A percentile compares a stretch with the other conserved stretches of the same genome.
These are phyloP conservation scores for Drymodes brunneopygia DNA, from an alignment of 2,113 vertebrate genomes.

Conservation along the genomic window DNA sequence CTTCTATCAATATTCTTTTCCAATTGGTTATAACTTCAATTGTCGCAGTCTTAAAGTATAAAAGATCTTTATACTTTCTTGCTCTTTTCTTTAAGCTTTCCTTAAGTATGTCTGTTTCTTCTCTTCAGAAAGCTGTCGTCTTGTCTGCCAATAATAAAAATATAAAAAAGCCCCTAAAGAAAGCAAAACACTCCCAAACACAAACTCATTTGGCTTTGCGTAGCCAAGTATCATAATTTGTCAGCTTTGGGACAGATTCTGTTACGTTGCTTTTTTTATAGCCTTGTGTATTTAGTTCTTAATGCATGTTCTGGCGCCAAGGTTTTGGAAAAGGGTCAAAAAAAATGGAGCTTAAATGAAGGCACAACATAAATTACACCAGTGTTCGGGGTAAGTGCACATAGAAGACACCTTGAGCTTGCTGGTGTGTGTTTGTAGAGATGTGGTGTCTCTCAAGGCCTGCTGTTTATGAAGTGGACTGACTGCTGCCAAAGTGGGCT, in stretches of 20 bases:
- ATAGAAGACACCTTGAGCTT: background rate
- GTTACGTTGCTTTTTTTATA: background rate
- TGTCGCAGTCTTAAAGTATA: background rate
- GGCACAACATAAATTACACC: background rate
- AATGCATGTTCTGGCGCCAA: background rate
- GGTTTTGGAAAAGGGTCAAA: background rate
- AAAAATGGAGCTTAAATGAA: background rate
- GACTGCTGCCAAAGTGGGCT: background rate
- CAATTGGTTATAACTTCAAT: background rate
- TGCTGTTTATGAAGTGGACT: fast-evolving
- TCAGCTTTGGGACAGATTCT: background rate
- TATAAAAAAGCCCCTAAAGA: background rate
- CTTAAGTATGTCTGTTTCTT: background rate
- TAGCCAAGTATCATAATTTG: background rate
- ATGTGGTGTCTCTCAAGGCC: background rate
- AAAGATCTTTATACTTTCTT: background rate
- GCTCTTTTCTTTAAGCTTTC: background rate
- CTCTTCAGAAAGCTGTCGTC: background rate
- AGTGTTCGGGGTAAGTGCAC: background rate
- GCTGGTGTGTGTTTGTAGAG: background rate
- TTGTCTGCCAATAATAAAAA: background rate
- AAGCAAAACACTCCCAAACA: background rate
- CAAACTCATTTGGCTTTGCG: background rate
- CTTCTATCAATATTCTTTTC: background rate
- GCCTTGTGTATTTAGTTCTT: background rate